Base-by-base conservation (phyloP, 1,140 invertebrate genomes). In the Drosophila obscura region DNA sequence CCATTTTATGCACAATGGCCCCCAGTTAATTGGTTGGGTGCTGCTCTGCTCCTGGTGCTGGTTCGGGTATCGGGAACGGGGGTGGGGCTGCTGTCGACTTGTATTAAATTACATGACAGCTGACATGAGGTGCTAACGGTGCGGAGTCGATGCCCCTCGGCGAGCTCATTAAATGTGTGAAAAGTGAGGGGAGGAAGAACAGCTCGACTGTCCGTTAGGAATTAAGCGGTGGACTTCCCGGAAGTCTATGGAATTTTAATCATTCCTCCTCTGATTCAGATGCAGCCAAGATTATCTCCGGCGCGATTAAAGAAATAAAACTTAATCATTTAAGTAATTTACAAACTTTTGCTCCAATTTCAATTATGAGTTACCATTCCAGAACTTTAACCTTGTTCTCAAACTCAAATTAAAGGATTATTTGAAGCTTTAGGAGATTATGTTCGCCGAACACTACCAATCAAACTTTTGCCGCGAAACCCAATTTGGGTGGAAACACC, bases 71-170 rank as follows among this genome's bases (percentile, higher is more conserved):
- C 31, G 31, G 0, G 31, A 3, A 31, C 2, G 31, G 31, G 26
- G n/a, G 0, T 39, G 31, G 16, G 5, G n/a, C 8, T 45, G 62
- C 45, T 58, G 51, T 43, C 61, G 61, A 53, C 65, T 69, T 35
- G 72, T 85, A 85, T 85, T 87, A 82, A 85, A 85, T 85, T 85
- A 85, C 81, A 85, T 87, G 81, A 85, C 83, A 85, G 82, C 81
- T 78, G 62, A 85, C 81, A 87, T 82, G 77, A 75, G 62, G 69
- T 72, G 68, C 66, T 71, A 73, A 75, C 15, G 52, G 41, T 51
- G 43, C 49, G 11, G 35, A 11, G 15, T 9, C 16, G 4, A 65
- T 69, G 48, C 51, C 8, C 24, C 26, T 22, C 35, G 50, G 26
- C 22, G 35, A 57, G 51, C 79, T 82, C 80, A 84, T 79, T 85